A percentile compares a stretch with the other conserved stretches of the same genome.
Evolutionary conservation across 2,797 vertebrate genomes (phyloP).

Genomic region (Nothura maculosa): DNA sequence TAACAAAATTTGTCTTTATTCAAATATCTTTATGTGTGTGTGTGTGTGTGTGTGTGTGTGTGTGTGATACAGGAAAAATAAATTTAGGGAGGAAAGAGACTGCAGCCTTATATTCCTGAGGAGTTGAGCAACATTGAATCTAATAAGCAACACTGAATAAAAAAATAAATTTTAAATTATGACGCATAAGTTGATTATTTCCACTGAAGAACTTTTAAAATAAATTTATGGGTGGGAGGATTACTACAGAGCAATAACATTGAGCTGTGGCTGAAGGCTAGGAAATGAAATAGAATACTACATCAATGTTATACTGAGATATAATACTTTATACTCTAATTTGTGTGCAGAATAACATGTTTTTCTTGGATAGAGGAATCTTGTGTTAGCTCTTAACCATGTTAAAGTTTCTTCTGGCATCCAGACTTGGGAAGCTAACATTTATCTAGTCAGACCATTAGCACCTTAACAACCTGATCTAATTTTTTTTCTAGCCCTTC

Average conservation of each 20-base stretch:
- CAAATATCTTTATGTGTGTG: not conserved
- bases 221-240: not conserved
- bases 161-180: constrained; percentile 27
- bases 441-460: constrained; percentile 76
- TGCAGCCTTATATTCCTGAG: constrained; percentile 6
- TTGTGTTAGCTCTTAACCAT: constrained; percentile 50
- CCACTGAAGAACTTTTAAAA: constrained; percentile 30
- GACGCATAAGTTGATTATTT: constrained; percentile 7
- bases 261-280: not conserved
- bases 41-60: rapidly evolving
- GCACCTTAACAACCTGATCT: constrained; percentile 67
- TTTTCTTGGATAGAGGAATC: constrained; percentile 59
- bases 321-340: not conserved
- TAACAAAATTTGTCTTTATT: not conserved
- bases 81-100: not conserved
- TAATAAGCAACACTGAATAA: not conserved
- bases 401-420: constrained; percentile 74
- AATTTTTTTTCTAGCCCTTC: constrained; percentile 39
- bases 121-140: not conserved
- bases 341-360: constrained; percentile 17
- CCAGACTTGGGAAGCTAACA: constrained; percentile 69
- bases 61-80: not conserved
- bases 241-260: constrained; percentile 43
- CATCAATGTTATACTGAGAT: constrained; percentile 4
- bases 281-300: constrained; percentile 20